Evolutionary conservation across 2,888 invertebrate genomes (phyloP), one percentile per base, ranked within the genome.

Genomic region (Carabus problematicus): DNA sequence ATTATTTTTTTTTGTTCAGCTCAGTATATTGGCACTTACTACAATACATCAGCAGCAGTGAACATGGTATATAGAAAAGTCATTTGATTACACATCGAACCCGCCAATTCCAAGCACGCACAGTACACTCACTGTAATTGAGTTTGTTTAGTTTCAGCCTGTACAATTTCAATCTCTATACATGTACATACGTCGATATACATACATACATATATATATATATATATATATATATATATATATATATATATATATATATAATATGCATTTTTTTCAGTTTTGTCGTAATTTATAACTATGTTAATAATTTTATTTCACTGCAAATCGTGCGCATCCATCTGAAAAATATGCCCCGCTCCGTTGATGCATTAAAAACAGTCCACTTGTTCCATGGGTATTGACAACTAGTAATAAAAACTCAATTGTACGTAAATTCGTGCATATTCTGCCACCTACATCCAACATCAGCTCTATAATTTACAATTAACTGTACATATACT

Each of bases 81-180:
- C 63, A 64, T 64, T 64, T 64, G 63, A 64, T 64, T 52, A 42
- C 16, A 64, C 55, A 54, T 64, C 52, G 62, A 64, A 64, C 42
- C 63, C 19, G 54, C 42, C 54, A 55, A 64, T 64, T 64, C 54
- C 18, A 64, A 64, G 63, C 63, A 64, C 62, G 62, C 52, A 52
- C 62, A 19, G 40, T 49, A 41, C 52, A 42, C 62, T 63, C 52
- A 42, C 62, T 63, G 49, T 63, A 63, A 63, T 63, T 63, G 52
- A 63, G 52, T 63, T 63, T 63, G 62, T 52, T 49, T 52, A 18
- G 62, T 63, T 63, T 63, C 52, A 52, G 40, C 52, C 49, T 39
- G 52, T 52, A 52, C 47, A 63, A 63, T 63, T 52, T 63, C 62
- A 63, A 47, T 63, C 52, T 63, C 49, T 63, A 52, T 14, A 14